phyloP scores from a whole-genome alignment of 2,888 invertebrate species.

The Macaria liturata region DNA sequence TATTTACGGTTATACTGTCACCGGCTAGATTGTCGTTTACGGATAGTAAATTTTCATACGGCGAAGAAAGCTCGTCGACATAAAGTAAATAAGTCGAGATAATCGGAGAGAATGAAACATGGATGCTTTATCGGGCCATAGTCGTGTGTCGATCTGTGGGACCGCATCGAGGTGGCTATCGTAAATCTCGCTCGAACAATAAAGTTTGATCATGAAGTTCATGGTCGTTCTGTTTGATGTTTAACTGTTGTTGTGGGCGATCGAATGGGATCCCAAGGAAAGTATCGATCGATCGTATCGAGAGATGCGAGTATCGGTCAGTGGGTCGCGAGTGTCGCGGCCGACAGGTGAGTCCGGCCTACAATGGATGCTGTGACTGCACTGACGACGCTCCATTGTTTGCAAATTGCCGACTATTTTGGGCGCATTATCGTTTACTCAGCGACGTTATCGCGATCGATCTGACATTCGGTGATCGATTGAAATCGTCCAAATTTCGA shows the following conservation, averaged over 20 bases:
- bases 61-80: background rate
- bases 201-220: slow-evolving; percentile 54
- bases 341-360: slow-evolving; percentile 59
- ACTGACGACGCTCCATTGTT: slow-evolving; percentile 46
- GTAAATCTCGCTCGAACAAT: slow-evolving; percentile 44
- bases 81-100: background rate
- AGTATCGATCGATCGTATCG: slow-evolving; percentile 56
- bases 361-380: slow-evolving; percentile 50
- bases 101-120: slow-evolving; percentile 13
- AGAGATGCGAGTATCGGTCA: slow-evolving; percentile 57
- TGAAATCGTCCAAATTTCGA: slow-evolving; percentile 38
- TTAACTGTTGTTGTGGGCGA: slow-evolving; percentile 58
- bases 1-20: slow-evolving; percentile 27
- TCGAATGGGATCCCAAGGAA: slow-evolving; percentile 55
- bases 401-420: slow-evolving; percentile 43
- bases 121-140: slow-evolving; percentile 20
- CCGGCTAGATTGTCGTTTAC: slow-evolving; percentile 33
- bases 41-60: slow-evolving; percentile 30
- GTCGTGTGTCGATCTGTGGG: slow-evolving; percentile 30
- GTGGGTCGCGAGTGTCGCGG: slow-evolving; percentile 57
- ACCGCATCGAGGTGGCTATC: slow-evolving; percentile 39
- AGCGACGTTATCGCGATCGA: slow-evolving; percentile 55
- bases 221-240: slow-evolving; percentile 48
- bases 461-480: slow-evolving; percentile 53
- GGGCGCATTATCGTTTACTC: slow-evolving; percentile 37